Evolutionary conservation across 2,888 invertebrate species (phyloP).

Genomic region (Caenorhabditis imperialis): DNA sequence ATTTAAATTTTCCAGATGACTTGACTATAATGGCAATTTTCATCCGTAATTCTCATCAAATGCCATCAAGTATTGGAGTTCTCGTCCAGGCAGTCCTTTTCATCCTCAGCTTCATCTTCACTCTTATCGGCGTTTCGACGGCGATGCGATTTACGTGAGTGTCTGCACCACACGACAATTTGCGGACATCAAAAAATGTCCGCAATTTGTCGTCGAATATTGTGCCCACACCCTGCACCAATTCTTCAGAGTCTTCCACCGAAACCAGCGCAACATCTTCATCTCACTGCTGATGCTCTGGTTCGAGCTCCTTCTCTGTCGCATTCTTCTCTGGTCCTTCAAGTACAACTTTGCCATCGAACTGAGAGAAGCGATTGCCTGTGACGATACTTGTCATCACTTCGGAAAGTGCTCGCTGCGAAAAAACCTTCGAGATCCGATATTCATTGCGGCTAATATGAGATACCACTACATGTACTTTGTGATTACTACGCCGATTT

Average conservation of each 20-base stretch:
- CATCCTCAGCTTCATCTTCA: conserved; percentile 41
- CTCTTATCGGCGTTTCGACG: conserved; percentile 35
- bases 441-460: conserved; percentile 44
- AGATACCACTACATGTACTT: conserved; percentile 55
- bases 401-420: conserved; percentile 20
- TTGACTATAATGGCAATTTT: conserved; percentile 48
- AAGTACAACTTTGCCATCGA: conserved; percentile 39
- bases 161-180: neutral
- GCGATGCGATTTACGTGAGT: conserved; percentile 38
- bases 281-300: conserved; percentile 37
- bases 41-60: conserved; percentile 39
- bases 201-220: too few relatives aligned
- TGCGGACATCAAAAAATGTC: neutral
- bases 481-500: conserved; percentile 40
- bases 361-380: conserved; percentile 19
- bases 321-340: conserved; percentile 43
- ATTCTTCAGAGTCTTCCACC: conserved; percentile 44
- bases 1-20: conserved; percentile 42
- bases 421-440: conserved; percentile 24
- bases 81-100: conserved; percentile 38
- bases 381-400: conserved; percentile 30
- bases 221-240: too few relatives aligned
- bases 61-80: conserved; percentile 25
- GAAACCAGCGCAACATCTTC: conserved; percentile 49
- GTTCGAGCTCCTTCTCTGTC: conserved; percentile 45